phyloP scores from a whole-genome alignment of 1,140 invertebrate species.

The Ridgeia piscesae region DNA sequence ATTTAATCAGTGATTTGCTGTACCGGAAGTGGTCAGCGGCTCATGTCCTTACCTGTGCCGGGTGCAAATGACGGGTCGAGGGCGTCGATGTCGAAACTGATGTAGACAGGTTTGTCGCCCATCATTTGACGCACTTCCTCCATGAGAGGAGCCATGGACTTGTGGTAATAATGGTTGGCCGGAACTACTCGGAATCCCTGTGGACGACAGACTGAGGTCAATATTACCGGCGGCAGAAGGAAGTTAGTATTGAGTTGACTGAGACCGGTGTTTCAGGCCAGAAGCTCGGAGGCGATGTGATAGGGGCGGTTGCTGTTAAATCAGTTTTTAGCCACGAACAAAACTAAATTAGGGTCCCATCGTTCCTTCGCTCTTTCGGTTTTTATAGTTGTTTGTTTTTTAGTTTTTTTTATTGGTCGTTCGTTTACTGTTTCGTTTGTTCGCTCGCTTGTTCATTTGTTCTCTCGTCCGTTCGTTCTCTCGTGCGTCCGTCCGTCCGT shows the following conservation, averaged over 20 bases:
- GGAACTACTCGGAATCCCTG: conserved; percentile 48
- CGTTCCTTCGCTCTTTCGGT: too few relatives aligned
- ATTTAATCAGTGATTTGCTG: background rate
- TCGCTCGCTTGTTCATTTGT: too few relatives aligned
- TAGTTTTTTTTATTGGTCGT: too few relatives aligned
- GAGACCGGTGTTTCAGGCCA: too few relatives aligned
- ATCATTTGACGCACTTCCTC: conserved; percentile 45
- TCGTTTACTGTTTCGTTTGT: too few relatives aligned
- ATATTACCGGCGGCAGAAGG: too few relatives aligned
- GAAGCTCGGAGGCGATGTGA: too few relatives aligned
- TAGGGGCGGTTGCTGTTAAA: too few relatives aligned
- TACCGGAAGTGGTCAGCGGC: background rate
- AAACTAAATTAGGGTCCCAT: too few relatives aligned
- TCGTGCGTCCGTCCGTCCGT: background rate
- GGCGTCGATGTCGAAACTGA: conserved; percentile 90
- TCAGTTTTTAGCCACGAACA: too few relatives aligned
- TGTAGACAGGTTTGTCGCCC: conserved; percentile 73
- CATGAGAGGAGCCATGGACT: conserved; percentile 48
- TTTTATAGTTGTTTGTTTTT: too few relatives aligned
- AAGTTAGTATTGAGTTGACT: too few relatives aligned
- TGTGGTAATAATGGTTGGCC: conserved; percentile 46
- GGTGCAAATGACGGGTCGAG: conserved; percentile 83
- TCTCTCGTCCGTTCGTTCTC: background rate
- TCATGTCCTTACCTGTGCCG: conserved; percentile 79
- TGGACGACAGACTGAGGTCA: background rate